Percentiles rank a stretch among this genome's conserved stretches.
Evolutionary conservation across 2,888 invertebrate species (phyloP).

Genomic region (Craniophora ligustri): DNA sequence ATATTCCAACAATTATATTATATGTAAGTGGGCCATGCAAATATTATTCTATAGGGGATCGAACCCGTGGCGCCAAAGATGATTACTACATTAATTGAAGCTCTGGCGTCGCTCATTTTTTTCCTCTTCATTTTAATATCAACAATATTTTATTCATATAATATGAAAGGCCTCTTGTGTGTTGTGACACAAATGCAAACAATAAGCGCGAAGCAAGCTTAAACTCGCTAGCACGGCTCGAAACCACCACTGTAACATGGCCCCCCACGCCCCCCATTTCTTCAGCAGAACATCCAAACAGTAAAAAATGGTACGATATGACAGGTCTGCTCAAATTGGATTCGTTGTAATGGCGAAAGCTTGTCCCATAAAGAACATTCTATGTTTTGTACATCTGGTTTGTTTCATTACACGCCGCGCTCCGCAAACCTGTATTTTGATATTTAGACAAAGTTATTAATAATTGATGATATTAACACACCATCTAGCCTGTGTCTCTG

Average conservation of each 20-base stretch:
- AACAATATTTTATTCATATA: constrained; percentile 70
- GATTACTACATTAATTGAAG: constrained; percentile 8
- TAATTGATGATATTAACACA: constrained; percentile 55
- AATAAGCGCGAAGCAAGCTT: constrained; percentile 64
- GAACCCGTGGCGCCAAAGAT: too few relatives aligned
- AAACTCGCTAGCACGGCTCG: constrained; percentile 64
- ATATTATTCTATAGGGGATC: too few relatives aligned
- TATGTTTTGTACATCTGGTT: constrained; percentile 83
- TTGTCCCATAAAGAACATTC: constrained; percentile 83
- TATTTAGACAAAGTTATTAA: constrained; percentile 62
- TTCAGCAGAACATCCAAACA: constrained; percentile 55
- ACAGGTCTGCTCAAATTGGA: constrained; percentile 72
- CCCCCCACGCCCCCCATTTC: constrained; percentile 51
- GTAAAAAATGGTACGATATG: constrained; percentile 56
- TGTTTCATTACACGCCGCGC: constrained; percentile 74
- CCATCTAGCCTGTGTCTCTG: background rate
- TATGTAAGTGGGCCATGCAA: too few relatives aligned
- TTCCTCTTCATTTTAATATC: constrained; percentile 54
- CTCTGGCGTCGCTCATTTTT: constrained; percentile 43
- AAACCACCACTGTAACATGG: constrained; percentile 60
- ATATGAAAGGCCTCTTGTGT: constrained; percentile 65
- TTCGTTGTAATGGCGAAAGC: constrained; percentile 78
- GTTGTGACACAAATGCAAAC: constrained; percentile 70
- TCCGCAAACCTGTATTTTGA: constrained; percentile 56
- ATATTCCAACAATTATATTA: too few relatives aligned